Evolutionary conservation across 35 echinoderm and acorn worm species (phyloP).

Genomic region (Holothuria glaberrima): DNA sequence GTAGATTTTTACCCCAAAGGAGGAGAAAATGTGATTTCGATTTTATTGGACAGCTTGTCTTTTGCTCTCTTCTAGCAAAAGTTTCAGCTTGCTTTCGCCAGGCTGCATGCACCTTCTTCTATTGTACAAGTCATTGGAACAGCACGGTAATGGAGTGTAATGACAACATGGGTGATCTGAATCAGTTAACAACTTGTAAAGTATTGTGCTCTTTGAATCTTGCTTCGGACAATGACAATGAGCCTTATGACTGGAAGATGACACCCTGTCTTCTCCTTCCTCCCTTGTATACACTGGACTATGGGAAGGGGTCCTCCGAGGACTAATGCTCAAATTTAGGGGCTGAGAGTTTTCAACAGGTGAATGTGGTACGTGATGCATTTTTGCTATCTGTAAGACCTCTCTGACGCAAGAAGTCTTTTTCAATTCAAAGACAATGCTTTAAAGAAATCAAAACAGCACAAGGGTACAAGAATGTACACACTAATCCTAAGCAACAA

Average conservation of each 20-base stretch:
- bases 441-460: too few species aligned
- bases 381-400: neutral
- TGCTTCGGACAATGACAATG: conserved; percentile 82
- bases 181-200: conserved; percentile 88
- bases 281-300: conserved; percentile 18
- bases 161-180: conserved; percentile 42
- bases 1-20: neutral
- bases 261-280: neutral
- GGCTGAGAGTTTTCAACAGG: conserved; percentile 55
- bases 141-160: conserved; percentile 57
- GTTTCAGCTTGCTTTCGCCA: conserved; percentile 85
- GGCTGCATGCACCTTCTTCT: conserved; percentile 55
- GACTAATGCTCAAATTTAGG: conserved; percentile 48
- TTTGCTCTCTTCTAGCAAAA: conserved; percentile 85
- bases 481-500: too few species aligned
- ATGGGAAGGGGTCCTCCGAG: conserved; percentile 35
- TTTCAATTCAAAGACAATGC: neutral
- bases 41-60: conserved; percentile 67
- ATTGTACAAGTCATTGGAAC: conserved; percentile 54
- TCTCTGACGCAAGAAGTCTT: conserved; percentile 3
- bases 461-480: too few species aligned
- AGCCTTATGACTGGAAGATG: conserved; percentile 9
- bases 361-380: conserved; percentile 51
- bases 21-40: neutral
- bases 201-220: conserved; percentile 92